phyloP scores from a whole-genome alignment of 2,113 vertebrate genomes.

The Acanthisitta chloris region DNA sequence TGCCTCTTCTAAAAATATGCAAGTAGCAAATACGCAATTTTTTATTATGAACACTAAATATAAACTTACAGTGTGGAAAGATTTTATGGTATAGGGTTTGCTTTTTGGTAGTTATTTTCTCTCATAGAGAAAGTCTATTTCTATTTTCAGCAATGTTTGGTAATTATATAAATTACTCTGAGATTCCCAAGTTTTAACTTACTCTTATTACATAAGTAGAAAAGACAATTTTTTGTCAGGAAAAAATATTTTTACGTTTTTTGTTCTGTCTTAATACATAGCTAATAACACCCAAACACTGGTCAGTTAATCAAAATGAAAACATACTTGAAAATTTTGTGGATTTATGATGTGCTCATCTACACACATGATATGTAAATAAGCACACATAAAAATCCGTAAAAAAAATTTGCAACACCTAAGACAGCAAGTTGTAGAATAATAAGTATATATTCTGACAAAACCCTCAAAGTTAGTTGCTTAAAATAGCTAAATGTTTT shows the following conservation, averaged over 20 bases:
- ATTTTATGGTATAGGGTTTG: background rate
- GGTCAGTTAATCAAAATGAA: background rate
- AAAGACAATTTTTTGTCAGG: background rate
- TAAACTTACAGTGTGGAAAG: background rate
- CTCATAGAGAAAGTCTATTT: background rate
- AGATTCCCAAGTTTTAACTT: background rate
- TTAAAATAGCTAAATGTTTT: background rate
- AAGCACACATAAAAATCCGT: background rate
- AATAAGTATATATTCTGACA: background rate
- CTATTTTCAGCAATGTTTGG: background rate
- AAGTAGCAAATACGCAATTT: background rate
- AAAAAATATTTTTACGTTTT: background rate
- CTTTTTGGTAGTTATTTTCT: conserved; percentile 1
- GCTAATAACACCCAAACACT: background rate
- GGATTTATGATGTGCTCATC: background rate
- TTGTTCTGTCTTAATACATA: background rate
- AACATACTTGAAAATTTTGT: background rate
- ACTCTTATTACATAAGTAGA: background rate
- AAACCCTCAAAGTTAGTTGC: background rate
- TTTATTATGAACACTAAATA: background rate
- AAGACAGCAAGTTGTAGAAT: background rate
- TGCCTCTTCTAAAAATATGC: background rate
- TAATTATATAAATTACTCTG: background rate
- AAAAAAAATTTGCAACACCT: background rate
- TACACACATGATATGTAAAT: background rate